Evolutionary conservation across 2,797 vertebrate genomes (phyloP), one percentile per base, ranked within the genome.

Genomic region (Gallinago nigripennis): DNA sequence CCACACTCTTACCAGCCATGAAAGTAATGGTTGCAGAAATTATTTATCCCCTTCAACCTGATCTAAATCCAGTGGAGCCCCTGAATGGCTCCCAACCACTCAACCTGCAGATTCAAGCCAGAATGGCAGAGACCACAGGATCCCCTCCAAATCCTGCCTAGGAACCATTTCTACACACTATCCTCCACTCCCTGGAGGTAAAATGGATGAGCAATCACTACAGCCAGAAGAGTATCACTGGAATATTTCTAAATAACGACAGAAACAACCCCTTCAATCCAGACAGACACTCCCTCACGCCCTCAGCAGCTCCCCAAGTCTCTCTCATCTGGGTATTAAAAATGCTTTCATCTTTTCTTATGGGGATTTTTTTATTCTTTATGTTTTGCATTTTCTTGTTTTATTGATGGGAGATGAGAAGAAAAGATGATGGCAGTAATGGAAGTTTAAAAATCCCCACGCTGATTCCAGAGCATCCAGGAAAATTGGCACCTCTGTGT

Each of bases 211-310:
- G 75, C 71, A 72, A 8, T 37, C 75, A 45, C 46, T 21, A 7
- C 19, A 75, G 37, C 21, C 33, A 5, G 43, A 18, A 27, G 16
- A 35, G 46, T 8, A 33, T 41, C 39, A 15, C 45, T 48, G 39
- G 17, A 61, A 82, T 56, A 72, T 19, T 25, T 69, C 41, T 43
- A 8, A 25, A 57, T n/a, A 30, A 48, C 53, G 51, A 30, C 41
- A 77, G 16, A 39, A 80, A 25, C 33, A 30, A 68, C 58, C 5
- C 31, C 33, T 54, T 69, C 70, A 33, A 9, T n/a, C 25, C 3
- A 6, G 46, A 48, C 9, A 68, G 4, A 1, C 6, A 6, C 5
- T 28, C 6, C 9, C 2, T 2, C 2, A 3, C 37, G 1, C 5
- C 21, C 30, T 7, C 61, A 27, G 14, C 46, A 75, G 43, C 37